phyloP scores from a whole-genome alignment of 2,113 vertebrate species.

The Uria lomvia region DNA sequence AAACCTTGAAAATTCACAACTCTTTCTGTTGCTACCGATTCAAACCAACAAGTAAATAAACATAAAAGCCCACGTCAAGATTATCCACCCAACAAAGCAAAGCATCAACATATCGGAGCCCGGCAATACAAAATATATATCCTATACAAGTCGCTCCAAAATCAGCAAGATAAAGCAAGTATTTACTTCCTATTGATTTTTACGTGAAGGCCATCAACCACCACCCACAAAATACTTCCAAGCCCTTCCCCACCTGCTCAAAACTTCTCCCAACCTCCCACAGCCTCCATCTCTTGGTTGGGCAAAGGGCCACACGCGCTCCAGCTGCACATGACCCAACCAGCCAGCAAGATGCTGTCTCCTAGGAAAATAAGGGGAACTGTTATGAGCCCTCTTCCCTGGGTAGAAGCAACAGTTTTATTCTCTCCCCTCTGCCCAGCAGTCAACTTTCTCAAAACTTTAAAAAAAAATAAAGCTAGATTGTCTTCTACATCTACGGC shows the following conservation, averaged over 20 bases:
- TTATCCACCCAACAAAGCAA: not conserved
- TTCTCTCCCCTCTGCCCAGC: not conserved
- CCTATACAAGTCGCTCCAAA: fast-evolving
- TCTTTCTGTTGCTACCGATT: not conserved
- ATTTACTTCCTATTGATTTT: too few species aligned
- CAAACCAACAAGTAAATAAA: not conserved
- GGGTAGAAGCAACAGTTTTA: not conserved
- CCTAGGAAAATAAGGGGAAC: not conserved
- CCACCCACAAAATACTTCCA: not conserved
- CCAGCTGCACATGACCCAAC: not conserved
- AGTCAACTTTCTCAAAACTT: not conserved
- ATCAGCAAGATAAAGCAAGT: not conserved
- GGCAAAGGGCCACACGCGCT: not conserved
- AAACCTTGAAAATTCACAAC: not conserved
- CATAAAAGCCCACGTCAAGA: not conserved
- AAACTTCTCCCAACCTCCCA: not conserved
- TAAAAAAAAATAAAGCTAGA: not conserved
- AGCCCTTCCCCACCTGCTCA: not conserved
- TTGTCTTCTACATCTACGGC: not conserved
- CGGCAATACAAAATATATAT: fast-evolving
- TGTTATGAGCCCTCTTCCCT: not conserved
- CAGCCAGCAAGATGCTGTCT: not conserved
- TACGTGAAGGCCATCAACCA: not conserved
- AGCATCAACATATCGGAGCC: not conserved
- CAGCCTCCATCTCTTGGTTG: not conserved